Evolutionary conservation across 2,888 invertebrate genomes (phyloP), one percentile per base, ranked within the genome.

Genomic region (Tetranychus piercei): DNA sequence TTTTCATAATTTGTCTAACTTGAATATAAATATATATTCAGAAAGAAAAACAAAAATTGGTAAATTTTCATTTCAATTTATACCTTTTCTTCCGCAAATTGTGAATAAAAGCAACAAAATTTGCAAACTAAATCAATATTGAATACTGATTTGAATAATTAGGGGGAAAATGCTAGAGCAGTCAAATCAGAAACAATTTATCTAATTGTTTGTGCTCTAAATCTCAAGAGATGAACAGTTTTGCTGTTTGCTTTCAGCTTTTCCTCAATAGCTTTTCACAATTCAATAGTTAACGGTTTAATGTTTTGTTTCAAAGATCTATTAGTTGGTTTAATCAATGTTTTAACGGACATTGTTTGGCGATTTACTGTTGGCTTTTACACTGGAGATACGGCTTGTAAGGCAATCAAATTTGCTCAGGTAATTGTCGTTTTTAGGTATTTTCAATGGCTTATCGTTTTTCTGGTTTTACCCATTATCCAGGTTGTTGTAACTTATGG

Each of bases 341-440:
- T 94, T 65, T 87, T 91, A 77, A 92, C 91, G 15, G 94, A 94
- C 81, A 92, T 94, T 77, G 86, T 91, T 75, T 92, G 92, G 89
- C 88, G 91, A 81, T 89, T 90, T 77, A 92, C 92, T 3, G 89
- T 94, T 75, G 88, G 89, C 2, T 94, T 93, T 92, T 86, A 91
- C 78, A 92, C 91, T 0, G 93, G 93, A 5, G 91, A 92, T 81
- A 84, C 90, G 73, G 90, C 90, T 81, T 94, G 93, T 85, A 94
- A 93, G 83, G 82, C 90, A 77, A 89, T 93, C 77, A 88, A 90
- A 80, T 94, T 91, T 82, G 84, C 89, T 72, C 90, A 91, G 86
- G 88, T 88, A 76, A 76, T 9, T 55, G 9, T 55, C 9, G 6
- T 55, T 55, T 34, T 34, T 4, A 34, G 34, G 34, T 34, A 3